Conservation (phyloP, 2,888 invertebrate species). For the Oligia latruncula region DNA sequence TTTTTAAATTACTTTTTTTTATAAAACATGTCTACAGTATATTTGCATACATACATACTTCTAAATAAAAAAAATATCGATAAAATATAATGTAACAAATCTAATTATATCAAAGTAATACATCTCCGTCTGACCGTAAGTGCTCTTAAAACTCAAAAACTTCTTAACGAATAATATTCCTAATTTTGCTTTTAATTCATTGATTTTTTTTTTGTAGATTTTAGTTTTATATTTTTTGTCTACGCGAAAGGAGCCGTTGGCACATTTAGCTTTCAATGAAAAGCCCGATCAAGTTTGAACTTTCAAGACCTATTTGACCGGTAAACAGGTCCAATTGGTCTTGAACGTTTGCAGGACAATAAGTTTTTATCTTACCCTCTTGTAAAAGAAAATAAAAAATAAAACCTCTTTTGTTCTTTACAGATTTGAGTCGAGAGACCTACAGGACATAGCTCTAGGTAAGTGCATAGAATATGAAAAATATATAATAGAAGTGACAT, state of each 20-base stretch:
- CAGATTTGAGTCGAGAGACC: slow-evolving; percentile 38
- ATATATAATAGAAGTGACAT: slow-evolving; percentile 6
- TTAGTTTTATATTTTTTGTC: not conserved
- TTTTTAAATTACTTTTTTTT: too few relatives aligned
- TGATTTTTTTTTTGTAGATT: not conserved
- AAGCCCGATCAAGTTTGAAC: not conserved
- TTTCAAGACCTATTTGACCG: not conserved
- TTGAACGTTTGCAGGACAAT: slow-evolving; percentile 16
- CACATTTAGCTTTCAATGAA: not conserved
- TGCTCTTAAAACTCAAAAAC: not conserved
- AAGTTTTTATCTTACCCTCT: slow-evolving; percentile 12
- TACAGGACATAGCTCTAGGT: slow-evolving; percentile 20
- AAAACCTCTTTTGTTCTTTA: slow-evolving; percentile 30
- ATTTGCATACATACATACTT: too few relatives aligned
- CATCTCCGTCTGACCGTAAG: not conserved
- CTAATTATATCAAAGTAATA: too few relatives aligned
- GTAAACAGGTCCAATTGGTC: not conserved
- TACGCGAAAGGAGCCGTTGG: not conserved
- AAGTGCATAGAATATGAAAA: slow-evolving; percentile 23
- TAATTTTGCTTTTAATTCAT: not conserved
- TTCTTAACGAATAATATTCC: not conserved
- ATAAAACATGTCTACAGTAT: too few relatives aligned
- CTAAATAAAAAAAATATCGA: too few relatives aligned
- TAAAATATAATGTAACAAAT: too few relatives aligned
- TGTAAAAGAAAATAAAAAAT: slow-evolving; percentile 26